A percentile compares a stretch with the other conserved stretches of the same genome.
These are phyloP conservation scores for Cuniculus paca DNA, from an alignment of 2,797 vertebrate species.

Conservation along the genomic window DNA sequence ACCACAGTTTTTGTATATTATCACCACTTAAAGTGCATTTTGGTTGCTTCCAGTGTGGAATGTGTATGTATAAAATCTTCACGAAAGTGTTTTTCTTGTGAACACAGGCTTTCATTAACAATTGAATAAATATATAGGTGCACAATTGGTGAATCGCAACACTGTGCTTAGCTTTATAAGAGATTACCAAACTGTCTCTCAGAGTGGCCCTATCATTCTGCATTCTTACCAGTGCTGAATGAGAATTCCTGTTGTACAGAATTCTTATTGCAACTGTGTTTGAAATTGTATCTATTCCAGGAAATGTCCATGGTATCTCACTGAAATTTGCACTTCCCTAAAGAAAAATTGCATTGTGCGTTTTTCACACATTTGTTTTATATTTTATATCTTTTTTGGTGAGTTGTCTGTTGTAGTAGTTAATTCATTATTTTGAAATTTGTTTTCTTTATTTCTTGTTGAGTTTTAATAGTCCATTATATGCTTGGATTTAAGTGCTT, in stretches of 20 bases:
- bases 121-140: neutral
- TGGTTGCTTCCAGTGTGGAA: neutral
- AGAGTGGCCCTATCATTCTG: neutral
- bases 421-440: neutral
- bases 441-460: neutral
- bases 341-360: neutral
- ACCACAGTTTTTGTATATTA: neutral
- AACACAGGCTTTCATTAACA: neutral
- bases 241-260: neutral
- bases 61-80: neutral
- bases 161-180: neutral
- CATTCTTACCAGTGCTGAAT: neutral
- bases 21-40: neutral
- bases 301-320: neutral
- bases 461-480: neutral
- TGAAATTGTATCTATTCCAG: conserved; percentile 9
- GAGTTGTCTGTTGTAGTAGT: neutral
- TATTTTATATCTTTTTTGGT: neutral
- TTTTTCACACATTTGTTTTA: neutral
- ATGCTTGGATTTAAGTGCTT: neutral
- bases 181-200: neutral
- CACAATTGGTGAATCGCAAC: neutral
- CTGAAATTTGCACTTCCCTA: neutral
- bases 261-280: neutral
- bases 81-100: neutral